Percentiles rank a stretch among this genome's conserved stretches.
phyloP scores from a whole-genome alignment of 2,797 vertebrate species.

The Myripristis jacobus region DNA sequence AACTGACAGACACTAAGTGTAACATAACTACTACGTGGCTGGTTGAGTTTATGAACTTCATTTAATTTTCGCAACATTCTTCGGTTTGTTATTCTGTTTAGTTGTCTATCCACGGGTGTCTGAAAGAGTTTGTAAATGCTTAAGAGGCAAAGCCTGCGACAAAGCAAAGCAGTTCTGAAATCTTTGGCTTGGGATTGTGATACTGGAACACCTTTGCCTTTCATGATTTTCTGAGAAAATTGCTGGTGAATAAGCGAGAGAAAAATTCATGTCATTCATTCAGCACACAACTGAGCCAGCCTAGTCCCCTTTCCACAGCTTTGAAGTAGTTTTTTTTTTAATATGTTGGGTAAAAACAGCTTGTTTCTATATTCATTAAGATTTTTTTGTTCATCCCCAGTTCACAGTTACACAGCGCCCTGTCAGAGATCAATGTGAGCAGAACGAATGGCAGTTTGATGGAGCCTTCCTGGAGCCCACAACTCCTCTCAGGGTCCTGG shows the following conservation, averaged over 20 bases:
- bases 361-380: not conserved
- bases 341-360: not conserved
- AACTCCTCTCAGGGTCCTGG: slow-evolving; percentile 55
- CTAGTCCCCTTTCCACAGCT: not conserved
- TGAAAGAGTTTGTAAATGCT: not conserved
- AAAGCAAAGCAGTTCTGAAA: not conserved
- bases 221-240: no score
- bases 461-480: slow-evolving; percentile 49
- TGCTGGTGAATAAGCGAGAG: no score
- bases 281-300: not conserved
- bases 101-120: slow-evolving; percentile 3
- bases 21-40: not conserved
- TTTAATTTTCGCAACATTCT: slow-evolving; percentile 13
- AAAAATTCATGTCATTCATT: no score
- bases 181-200: no score
- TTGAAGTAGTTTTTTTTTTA: not conserved
- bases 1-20: not conserved
- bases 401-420: slow-evolving; percentile 9
- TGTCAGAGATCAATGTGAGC: slow-evolving; percentile 54
- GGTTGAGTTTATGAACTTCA: slow-evolving; percentile 18
- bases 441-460: slow-evolving; percentile 58
- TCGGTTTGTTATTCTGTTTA: slow-evolving; percentile 3
- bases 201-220: no score
- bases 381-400: not conserved
- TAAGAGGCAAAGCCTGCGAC: not conserved